phyloP scores from a whole-genome alignment of 2,888 invertebrate genomes.

The Phortica okadai region DNA sequence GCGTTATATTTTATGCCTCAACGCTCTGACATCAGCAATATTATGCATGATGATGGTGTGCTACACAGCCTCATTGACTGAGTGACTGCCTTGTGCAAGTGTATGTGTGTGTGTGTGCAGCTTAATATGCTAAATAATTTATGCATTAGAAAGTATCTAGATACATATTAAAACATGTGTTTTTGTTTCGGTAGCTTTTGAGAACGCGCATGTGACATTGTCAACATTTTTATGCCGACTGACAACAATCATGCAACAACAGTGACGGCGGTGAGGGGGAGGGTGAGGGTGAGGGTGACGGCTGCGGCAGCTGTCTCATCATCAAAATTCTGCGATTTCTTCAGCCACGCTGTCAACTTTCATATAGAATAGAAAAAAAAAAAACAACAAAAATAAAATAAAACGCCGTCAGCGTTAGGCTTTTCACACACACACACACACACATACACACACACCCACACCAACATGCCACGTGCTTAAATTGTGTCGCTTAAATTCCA shows the following conservation, averaged over 20 bases:
- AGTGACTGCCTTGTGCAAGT: slow-evolving; percentile 2
- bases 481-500: slow-evolving; percentile 1
- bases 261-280: no score
- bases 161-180: background rate
- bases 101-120: slow-evolving; percentile 44
- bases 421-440: no score
- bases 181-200: background rate
- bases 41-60: no score
- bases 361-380: no score
- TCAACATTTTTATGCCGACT: background rate
- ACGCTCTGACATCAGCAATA: background rate
- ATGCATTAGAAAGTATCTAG: slow-evolving; percentile 14
- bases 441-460: background rate
- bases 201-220: background rate
- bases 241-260: background rate
- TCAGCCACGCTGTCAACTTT: no score
- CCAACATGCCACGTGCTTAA: background rate
- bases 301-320: background rate
- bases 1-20: slow-evolving; percentile 2
- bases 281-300: no score
- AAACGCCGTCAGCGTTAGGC: no score
- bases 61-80: no score
- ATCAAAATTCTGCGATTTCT: background rate
- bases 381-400: no score
- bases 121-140: slow-evolving; percentile 22